Evolutionary conservation across 2,797 vertebrate species (phyloP).

Genomic region (Fratercula arctica): DNA sequence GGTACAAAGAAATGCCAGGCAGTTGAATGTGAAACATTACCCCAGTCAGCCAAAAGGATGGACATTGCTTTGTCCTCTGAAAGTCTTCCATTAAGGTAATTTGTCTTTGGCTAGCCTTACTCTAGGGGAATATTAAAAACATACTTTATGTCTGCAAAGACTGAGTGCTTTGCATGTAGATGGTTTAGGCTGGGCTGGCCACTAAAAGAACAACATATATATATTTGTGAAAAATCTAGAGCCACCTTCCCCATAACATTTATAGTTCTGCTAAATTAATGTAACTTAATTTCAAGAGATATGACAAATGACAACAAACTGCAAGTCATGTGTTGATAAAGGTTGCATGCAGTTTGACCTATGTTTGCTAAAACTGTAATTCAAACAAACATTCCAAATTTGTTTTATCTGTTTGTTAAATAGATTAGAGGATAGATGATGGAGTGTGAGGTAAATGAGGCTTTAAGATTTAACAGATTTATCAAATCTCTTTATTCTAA

Average conservation of each 20-base stretch:
- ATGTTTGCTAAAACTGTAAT: not conserved
- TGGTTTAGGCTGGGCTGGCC: not conserved
- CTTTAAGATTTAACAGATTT: not conserved
- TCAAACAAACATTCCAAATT: not conserved
- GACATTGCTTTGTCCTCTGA: not conserved
- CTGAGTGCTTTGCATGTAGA: not conserved
- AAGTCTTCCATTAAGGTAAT: not conserved
- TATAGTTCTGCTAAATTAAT: not conserved
- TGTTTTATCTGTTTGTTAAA: not conserved
- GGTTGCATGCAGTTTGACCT: not conserved
- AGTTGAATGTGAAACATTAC: slow-evolving; percentile 13
- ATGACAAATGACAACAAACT: not conserved
- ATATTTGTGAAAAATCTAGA: not conserved
- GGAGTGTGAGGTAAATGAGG: not conserved
- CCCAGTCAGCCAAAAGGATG: slow-evolving; percentile 9
- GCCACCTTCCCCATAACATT: not conserved
- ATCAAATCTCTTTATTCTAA: not conserved
- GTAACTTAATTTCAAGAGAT: not conserved
- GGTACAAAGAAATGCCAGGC: not conserved
- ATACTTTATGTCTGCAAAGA: not conserved
- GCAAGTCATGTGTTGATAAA: not conserved
- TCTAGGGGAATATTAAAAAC: slow-evolving; percentile 15
- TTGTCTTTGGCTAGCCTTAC: slow-evolving; percentile 6
- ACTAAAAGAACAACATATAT: not conserved
- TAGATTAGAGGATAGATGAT: not conserved